Base-by-base conservation (phyloP, 30 jellyfish, hydroid and myxozoan genomes). In the Aurelia aurita region DNA sequence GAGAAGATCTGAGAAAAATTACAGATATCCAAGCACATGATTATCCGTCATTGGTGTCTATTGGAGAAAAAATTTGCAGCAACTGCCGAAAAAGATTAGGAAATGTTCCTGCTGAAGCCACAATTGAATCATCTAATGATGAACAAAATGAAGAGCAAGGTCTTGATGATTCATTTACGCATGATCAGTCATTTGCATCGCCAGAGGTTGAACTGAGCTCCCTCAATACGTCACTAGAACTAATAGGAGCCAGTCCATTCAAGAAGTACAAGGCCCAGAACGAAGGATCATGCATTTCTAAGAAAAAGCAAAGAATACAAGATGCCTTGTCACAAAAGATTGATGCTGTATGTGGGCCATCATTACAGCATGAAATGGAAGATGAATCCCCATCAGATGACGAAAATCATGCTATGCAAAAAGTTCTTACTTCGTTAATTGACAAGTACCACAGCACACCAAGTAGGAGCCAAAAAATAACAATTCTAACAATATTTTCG, bases 401-500 rank as follows among this genome's bases (percentile, higher is more conserved):
- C 16, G 16, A 47, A 16, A 16, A 47, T 16, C 16, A 8, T 8
- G 13, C 10, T 8, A 8, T 16, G 16, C 13, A 47, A 47, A 47
- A 47, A 47, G 16, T 47, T 47, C 13, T 47, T 47, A 10, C 10
- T 8, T 47, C 59, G 43, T 61, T 74, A 3, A 53, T 47, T 14
- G 28, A 25, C 14, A 74, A 59, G 51, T 74, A 12, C 51, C 9
- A 53, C 23, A 59, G 8, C 51, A 29, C 74, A 16, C 34, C 26
- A 5, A 78, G 72, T 44, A 27, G 69, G 23, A 61, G 82, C 44
- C 69, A 58, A 27, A 78, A 78, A 59, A 78, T 78, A 23, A 64
- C 82, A 26, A 28, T 78, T 23, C 55, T 78, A 60, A 62, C 89
- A 58, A 78, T 78, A 4, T 78, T 64, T 59, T 82, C 69, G 5